These are phyloP conservation scores for Planiliza haematocheilus DNA, from an alignment of 2,113 vertebrate species.

Conservation along the genomic window DNA sequence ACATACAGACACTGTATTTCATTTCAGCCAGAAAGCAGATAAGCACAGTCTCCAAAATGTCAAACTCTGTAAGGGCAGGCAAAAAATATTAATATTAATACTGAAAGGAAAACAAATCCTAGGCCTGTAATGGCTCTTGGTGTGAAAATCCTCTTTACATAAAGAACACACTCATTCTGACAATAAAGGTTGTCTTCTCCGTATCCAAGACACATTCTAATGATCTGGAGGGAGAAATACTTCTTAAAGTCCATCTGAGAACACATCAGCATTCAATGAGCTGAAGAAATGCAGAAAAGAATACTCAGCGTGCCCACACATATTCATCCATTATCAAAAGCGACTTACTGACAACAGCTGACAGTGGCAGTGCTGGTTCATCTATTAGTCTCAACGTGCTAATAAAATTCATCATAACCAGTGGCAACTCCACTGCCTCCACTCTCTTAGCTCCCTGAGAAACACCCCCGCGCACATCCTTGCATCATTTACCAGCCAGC, in stretches of 20 bases:
- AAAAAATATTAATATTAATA: neutral
- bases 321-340: slow-evolving; percentile 35
- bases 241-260: neutral
- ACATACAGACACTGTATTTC: no score
- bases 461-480: slow-evolving; percentile 59
- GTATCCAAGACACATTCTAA: neutral
- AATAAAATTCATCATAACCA: slow-evolving; percentile 62
- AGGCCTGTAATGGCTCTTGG: neutral
- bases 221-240: neutral
- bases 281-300: slow-evolving; percentile 9
- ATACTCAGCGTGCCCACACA: neutral
- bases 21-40: neutral
- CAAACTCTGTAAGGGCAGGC: neutral
- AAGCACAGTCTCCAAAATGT: neutral
- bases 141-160: neutral
- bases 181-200: neutral
- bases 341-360: slow-evolving; percentile 36
- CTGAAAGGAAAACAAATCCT: neutral
- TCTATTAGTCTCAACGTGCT: slow-evolving; percentile 32
- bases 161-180: neutral
- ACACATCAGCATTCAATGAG: neutral
- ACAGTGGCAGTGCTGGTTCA: slow-evolving; percentile 21
- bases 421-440: slow-evolving; percentile 36
- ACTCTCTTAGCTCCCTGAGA: slow-evolving; percentile 21
- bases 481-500: slow-evolving; percentile 60